Evolutionary conservation across 1,140 invertebrate genomes (phyloP), one percentile per base, ranked within the genome.

Genomic region (Kradibia gibbosae): DNA sequence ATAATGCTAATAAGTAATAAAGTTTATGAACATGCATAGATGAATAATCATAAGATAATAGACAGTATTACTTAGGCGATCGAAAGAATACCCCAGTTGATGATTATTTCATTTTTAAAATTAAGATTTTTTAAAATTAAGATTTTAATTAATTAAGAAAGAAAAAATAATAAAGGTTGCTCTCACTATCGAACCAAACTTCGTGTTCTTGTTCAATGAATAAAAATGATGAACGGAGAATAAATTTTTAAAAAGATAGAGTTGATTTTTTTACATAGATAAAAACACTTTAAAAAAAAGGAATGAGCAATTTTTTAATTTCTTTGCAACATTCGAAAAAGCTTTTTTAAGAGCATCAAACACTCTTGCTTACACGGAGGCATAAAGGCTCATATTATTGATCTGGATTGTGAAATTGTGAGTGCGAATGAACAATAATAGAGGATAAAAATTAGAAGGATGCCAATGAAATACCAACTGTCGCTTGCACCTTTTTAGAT

Each of bases 351-450:
- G 73, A 50, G 48, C 5, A 45, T 15, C 10, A 50, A 65, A 50
- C 0, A n/a, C 31, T 50, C 31, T 78, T 34, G 70, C 71, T 34
- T 34, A 55, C 48, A 34, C 34, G 45, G 22, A 60, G 31, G 31
- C 34, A 22, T n/a, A 48, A 28, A 25, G 22, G 72, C 55, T 60
- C 34, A 22, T 28, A 25, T 42, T 36, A 42, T 62, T 45, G 48
- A 78, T 78, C 65, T 36, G 17, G 42, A 71, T 78, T 45, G 50
- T 57, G 34, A 20, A n/a, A 53, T 34, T 53, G 11, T 60, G 0
- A 34, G 42, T 17, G 28, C 4, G 34, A 48, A 11, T n/a, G 25
- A 36, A 70, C 25, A 70, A 39, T 39, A 31, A 70, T 22, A 36
- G 17, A 5, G 42, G 45, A 53, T n/a, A 45, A 45, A 39, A 42